phyloP scores from a whole-genome alignment of 2,888 invertebrate genomes.

The Aricia artaxerxes region DNA sequence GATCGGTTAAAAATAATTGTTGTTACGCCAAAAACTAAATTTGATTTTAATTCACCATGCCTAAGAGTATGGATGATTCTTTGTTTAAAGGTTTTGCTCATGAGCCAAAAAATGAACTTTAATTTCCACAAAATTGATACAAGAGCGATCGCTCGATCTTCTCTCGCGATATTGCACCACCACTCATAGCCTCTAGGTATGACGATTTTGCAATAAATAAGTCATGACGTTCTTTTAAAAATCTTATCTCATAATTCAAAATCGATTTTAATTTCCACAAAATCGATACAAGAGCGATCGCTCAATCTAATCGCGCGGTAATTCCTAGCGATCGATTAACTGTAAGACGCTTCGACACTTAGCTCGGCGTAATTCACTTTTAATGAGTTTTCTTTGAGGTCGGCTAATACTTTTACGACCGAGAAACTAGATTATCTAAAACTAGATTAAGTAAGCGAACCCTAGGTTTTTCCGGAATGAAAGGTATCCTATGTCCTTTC shows the following conservation, averaged over 20 bases:
- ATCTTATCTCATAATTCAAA: not conserved
- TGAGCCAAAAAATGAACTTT: slow-evolving; percentile 27
- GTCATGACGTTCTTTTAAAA: no score
- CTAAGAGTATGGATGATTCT: no score
- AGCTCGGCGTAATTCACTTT: slow-evolving; percentile 42
- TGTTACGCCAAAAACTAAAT: no score
- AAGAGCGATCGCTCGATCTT: not conserved
- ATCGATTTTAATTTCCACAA: slow-evolving; percentile 29
- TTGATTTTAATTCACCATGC: no score
- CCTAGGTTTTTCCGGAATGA: no score
- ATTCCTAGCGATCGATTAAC: slow-evolving; percentile 34
- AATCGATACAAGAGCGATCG: slow-evolving; percentile 22
- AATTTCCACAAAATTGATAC: slow-evolving; percentile 17
- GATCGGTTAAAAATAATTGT: no score
- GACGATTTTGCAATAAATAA: no score
- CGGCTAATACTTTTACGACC: slow-evolving; percentile 10
- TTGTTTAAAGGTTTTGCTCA: not conserved
- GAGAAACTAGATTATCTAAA: not conserved
- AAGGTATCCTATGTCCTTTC: no score
- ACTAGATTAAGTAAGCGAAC: not conserved
- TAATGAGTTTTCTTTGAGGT: slow-evolving; percentile 39
- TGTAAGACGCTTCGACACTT: slow-evolving; percentile 32
- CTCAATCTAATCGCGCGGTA: slow-evolving; percentile 34
- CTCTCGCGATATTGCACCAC: no score
- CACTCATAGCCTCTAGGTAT: no score